Evolutionary conservation across 2,888 invertebrate species (phyloP), one percentile per base, ranked within the genome.

Genomic region (Dolomedes plantarius): DNA sequence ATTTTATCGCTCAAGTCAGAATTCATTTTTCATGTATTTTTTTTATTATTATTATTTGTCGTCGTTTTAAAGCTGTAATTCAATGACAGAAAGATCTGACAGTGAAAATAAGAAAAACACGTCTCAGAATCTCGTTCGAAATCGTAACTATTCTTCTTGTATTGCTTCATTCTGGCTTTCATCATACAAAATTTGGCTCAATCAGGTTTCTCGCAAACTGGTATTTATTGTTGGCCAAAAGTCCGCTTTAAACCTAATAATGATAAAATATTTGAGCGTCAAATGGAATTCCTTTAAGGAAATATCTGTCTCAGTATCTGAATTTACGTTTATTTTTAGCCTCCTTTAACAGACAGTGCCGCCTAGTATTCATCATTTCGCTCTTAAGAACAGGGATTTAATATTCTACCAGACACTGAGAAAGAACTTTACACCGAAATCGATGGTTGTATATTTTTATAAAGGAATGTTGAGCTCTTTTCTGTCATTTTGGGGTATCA

Each of bases 201-300:
- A 2, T 56, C 23, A 1, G 5, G 23, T 56, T 23, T 56, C 23
- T 19, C 23, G 3, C 23, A 46, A 46, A 46, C 11, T 56, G 16
- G 23, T 56, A 56, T 56, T 23, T 19, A 56, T 56, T 56, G 23
- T 56, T 56, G 23, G 56, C 23, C 56, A 56, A 56, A 56, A 56
- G n/a, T 9, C 67, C 32, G 36, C 32, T 67, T 28, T 67, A 36
- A 32, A 67, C 67, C 67, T 32, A 32, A 67, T 67, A 67, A 31
- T 67, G 32, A 32, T 67, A 67, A 69, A 69, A 69, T 39, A n/a
- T 65, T 65, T 65, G 31, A n/a, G 1, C 16, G 65, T 11, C 23
- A 62, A 62, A 7, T 62, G 7, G 62, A 62, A 62, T 62, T 16
- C n/a, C 46, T 6, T 9, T 36, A 46, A 16, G 16, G 16, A 46